Base-by-base conservation (phyloP, 2,113 vertebrate genomes). In the Rhea americana region DNA sequence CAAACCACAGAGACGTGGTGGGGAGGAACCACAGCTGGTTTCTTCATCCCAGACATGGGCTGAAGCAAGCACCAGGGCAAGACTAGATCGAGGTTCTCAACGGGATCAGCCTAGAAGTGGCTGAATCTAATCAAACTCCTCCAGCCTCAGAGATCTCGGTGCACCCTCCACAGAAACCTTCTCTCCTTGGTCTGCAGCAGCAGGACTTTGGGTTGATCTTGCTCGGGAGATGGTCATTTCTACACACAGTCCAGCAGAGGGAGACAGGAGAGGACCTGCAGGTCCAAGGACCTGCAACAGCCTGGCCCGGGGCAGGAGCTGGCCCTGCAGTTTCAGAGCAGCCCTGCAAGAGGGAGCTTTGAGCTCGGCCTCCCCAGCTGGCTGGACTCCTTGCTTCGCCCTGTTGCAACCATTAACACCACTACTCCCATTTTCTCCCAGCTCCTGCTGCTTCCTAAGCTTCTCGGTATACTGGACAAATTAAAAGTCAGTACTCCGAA, bases 271-370 rank as follows among this genome's bases (percentile, higher is more conserved):
- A 55, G 21, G 50, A 28, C 21, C 79, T 73, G 82, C 16, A 62
- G 26, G 35, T 35, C 35, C 35, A 35, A 48, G 72, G 30, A 47
- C 26, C 58, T 16, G 45, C 25, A 3, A 2, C 62, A 41, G 80
- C 45, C 32, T 28, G 26, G 63, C 53, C 37, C n/a, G 19, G 45
- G 37, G 22, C 47, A 8, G 4, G 28, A 89, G 55, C 56, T n/a
- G 56, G 20, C 28, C 71, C 39, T 74, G 90, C 73, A 77, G 41
- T 84, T 88, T 63, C 62, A 13, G 39, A 90, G 58, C 77, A 86
- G 88, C 37, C 68, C 85, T 35, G 92, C 28, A 7, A 92, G 87
- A 45, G 78, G 84, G 87, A 89, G 87, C 78, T 82, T 82, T 2
- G 4, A 87, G 70, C 86, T 48, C 20, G 0, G 55, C 59, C n/a